Evolutionary conservation across 2,888 invertebrate genomes (phyloP), one percentile per base, ranked within the genome.

Genomic region (Diploptera punctata): DNA sequence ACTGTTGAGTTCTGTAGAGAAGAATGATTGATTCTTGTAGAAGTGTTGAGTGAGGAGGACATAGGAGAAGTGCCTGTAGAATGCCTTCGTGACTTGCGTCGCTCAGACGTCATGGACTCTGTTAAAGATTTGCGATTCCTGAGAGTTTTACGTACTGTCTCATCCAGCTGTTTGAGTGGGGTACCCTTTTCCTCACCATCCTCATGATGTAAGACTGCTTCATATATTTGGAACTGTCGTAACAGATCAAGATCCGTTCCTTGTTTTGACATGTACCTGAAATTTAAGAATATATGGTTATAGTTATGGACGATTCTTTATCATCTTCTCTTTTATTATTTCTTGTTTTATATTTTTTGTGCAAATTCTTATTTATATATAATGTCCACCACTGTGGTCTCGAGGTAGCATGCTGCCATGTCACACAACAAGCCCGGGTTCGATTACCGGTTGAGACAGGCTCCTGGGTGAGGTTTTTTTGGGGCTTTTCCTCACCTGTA

Each of bases 161-260:
- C 86, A 78, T 87, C 87, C 68, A 87, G 81, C 75, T 86, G 85
- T 75, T 84, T 82, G 81, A 88, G 86, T 1, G 91, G 90, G 26
- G 89, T 89, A 4, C 88, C 89, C 76, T 87, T 85, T 76, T 90
- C 89, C 80, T 92, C 92, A 1, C 93, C 95, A 81, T 96, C 95
- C 83, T 95, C 95, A 81, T 91, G 93, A 80, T 93, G 91, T 49
- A 98, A 85, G 29, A 97, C 96, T 52, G 97, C 94, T 83, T 98
- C 98, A 83, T 97, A 98, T 75, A 97, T 92, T 82, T 97, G 96
- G 81, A 98, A 90, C 83, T 98, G 98, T 80, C 97, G 91, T 44
- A 98, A 85, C 33, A 98, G 88, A 85, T 98, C 98, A 77, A 97
- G 86, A 84, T 98, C 97, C 0, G 96, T 95, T 47, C 96, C 96